Evolutionary conservation across 2,888 invertebrate genomes (phyloP), one percentile per base, ranked within the genome.

Genomic region (Zootermopsis nevadensis): DNA sequence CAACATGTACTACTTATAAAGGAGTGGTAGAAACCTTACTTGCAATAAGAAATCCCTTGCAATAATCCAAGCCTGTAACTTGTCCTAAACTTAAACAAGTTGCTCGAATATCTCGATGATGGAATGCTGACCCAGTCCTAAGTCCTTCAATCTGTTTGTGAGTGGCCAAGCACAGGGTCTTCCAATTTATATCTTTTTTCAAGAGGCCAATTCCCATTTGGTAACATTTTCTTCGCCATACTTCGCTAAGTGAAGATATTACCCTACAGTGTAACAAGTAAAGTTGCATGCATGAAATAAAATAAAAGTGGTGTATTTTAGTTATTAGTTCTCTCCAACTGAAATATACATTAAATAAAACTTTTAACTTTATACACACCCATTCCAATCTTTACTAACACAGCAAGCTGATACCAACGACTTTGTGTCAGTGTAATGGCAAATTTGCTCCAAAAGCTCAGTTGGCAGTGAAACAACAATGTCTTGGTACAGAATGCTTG

Each of bases 321-420:
- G 48, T 48, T 48, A 48, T 19, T 48, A 19, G 48, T 48, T 48
- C 19, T 15, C 48, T 48, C 48, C 19, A 48, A 48, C 19, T 48
- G 15, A 3, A 48, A 48, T 48, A 48, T 19, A 19, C 38, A 48
- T 48, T 48, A 48, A 15, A 48, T 48, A 48, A 19, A 1, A 48
- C 15, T 15, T 15, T 48, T 19, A 48, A 48, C 48, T 48, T 48
- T 48, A 48, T 48, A 74, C 82, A 79, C n/a, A 84, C 84, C 69
- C 76, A 77, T 84, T 83, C 84, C 84, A 84, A 24, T 84, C 80
- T 77, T 83, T 83, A 77, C 84, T 80, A 53, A 84, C 84, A 42
- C 77, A 31, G 38, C 82, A 83, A 66, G 84, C 84, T 30, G 80
- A 53, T 10, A 84, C 24, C 15, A 84, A 77, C 2, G 84, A 84